A percentile compares a stretch with the other conserved stretches of the same genome.
phyloP scores from a whole-genome alignment of 2,797 vertebrate species.

The Xerus rutilus region DNA sequence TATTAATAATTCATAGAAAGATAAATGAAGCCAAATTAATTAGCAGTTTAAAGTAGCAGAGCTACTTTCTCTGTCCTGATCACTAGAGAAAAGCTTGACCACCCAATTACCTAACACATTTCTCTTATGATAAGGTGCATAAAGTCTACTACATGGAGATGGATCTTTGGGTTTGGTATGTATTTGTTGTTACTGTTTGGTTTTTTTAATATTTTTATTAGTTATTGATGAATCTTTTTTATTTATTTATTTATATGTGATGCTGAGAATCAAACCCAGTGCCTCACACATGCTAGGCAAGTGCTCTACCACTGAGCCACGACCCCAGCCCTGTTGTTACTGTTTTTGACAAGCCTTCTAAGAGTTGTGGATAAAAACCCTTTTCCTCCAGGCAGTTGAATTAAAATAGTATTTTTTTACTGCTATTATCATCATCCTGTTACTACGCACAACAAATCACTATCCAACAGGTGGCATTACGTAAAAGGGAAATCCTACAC shows the following conservation, averaged over 20 bases:
- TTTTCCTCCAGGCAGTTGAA: background rate
- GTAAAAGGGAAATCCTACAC: background rate
- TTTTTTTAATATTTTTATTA: too few relatives aligned
- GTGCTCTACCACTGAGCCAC: too few relatives aligned
- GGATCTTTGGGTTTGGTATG: background rate
- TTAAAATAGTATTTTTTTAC: conserved; percentile 53
- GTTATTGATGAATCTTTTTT: too few relatives aligned
- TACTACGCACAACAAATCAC: background rate
- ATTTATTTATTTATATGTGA: too few relatives aligned
- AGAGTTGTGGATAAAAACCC: background rate
- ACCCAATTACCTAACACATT: background rate
- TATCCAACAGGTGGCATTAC: background rate
- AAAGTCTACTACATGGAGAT: background rate
- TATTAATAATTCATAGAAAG: conserved; percentile 43
- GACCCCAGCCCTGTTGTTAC: too few relatives aligned
- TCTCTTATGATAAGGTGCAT: conserved; percentile 42
- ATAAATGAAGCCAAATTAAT: background rate
- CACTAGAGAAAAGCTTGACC: conserved; percentile 25
- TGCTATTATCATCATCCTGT: background rate
- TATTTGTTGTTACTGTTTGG: too few relatives aligned
- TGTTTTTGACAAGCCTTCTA: background rate
- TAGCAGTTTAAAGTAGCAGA: background rate
- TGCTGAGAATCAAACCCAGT: too few relatives aligned
- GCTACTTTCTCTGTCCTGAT: background rate
- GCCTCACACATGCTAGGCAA: too few relatives aligned